A percentile compares a stretch with the other conserved stretches of the same genome.
These are phyloP conservation scores for Neocrepidodera transversa DNA, from an alignment of 2,888 invertebrate species.

Conservation along the genomic window DNA sequence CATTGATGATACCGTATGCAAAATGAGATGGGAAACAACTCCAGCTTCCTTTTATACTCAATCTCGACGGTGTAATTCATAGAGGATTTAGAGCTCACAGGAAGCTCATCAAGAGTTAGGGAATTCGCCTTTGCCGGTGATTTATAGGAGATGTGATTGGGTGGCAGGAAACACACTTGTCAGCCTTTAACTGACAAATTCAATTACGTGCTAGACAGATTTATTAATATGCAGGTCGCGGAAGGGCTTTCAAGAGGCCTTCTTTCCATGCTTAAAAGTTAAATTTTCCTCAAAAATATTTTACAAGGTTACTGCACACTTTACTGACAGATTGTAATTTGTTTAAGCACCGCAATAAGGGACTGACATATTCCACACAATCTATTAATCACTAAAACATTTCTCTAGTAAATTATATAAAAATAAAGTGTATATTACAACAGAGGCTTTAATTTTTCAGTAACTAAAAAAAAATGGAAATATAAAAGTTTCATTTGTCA, in stretches of 20 bases:
- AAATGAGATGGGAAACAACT: slow-evolving; percentile 25
- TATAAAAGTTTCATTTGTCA: too few species aligned
- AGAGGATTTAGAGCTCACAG: slow-evolving; percentile 57
- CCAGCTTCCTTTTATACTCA: slow-evolving; percentile 13
- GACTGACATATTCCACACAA: too few species aligned
- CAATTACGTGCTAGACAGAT: slow-evolving; percentile 36
- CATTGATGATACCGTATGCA: slow-evolving; percentile 22
- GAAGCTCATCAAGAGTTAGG: slow-evolving; percentile 58
- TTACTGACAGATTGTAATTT: too few species aligned
- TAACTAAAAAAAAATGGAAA: too few species aligned
- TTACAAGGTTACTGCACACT: too few species aligned
- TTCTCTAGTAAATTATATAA: too few species aligned
- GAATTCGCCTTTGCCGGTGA: slow-evolving; percentile 54
- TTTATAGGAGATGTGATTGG: slow-evolving; percentile 50
- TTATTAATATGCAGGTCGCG: slow-evolving; percentile 37
- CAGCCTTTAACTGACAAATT: slow-evolving; percentile 38
- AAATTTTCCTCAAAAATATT: too few species aligned
- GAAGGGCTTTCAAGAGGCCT: background rate
- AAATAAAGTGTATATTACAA: too few species aligned
- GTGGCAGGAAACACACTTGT: slow-evolving; percentile 44
- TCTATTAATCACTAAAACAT: too few species aligned
- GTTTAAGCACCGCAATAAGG: too few species aligned
- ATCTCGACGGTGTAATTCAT: slow-evolving; percentile 50
- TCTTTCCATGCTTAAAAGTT: too few species aligned
- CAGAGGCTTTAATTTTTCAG: too few species aligned